Percentiles rank a stretch among this genome's conserved stretches.
phyloP scores from a whole-genome alignment of 1,140 invertebrate species.

The Trachymyrmex septentrionalis region DNA sequence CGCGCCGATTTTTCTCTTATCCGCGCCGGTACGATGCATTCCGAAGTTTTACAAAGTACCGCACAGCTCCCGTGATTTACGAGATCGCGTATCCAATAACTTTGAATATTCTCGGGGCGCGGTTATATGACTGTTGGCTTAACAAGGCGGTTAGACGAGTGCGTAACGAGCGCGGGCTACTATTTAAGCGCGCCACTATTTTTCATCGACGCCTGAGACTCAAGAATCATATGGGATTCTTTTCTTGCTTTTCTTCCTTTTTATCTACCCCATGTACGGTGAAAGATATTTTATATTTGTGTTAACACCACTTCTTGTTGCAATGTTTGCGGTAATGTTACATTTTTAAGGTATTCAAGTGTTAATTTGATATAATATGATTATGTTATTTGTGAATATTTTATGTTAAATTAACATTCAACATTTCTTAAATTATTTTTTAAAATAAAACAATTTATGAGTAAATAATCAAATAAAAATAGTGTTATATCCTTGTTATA shows the following conservation, averaged over 20 bases:
- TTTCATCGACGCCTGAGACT: conserved; percentile 65
- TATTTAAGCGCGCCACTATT: conserved; percentile 70
- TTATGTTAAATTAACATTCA: too few relatives aligned
- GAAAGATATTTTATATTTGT: too few relatives aligned
- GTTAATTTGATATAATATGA: too few relatives aligned
- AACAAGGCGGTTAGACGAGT: conserved; percentile 76
- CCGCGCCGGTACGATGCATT: conserved; percentile 36
- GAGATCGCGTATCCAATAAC: conserved; percentile 78
- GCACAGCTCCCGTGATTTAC: conserved; percentile 69
- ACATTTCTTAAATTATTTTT: too few relatives aligned
- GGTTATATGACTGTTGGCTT: conserved; percentile 74
- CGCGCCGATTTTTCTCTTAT: conserved; percentile 53
- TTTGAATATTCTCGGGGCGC: conserved; percentile 75
- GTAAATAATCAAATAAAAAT: too few relatives aligned
- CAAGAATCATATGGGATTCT: not conserved
- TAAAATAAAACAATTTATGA: too few relatives aligned
- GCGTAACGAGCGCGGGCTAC: conserved; percentile 73
- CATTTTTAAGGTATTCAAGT: too few relatives aligned
- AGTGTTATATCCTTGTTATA: too few relatives aligned
- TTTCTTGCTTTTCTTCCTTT: not conserved
- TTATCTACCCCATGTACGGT: too few relatives aligned
- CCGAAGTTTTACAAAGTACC: conserved; percentile 71
- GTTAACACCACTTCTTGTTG: too few relatives aligned
- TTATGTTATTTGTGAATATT: too few relatives aligned
- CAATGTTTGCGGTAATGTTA: too few relatives aligned